A percentile compares a stretch with the other conserved stretches of the same genome.
Evolutionary conservation across 2,797 vertebrate species (phyloP).

Genomic region (Mormyrops attenuatus): DNA sequence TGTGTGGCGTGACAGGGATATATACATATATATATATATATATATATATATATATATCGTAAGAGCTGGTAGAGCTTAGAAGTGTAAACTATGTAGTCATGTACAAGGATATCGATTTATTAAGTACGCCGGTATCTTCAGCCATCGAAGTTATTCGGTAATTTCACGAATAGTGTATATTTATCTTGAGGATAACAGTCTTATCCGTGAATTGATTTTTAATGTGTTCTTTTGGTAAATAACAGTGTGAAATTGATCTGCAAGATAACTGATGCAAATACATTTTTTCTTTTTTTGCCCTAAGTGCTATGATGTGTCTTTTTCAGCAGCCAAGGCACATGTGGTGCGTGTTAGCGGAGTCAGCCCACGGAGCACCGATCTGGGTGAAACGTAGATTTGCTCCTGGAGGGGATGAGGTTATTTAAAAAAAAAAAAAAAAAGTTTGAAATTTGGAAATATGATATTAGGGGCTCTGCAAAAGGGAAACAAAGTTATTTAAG

Average conservation of each 20-base stretch:
- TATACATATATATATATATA: too few species aligned
- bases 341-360: constrained; percentile 60
- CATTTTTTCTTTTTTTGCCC: not conserved
- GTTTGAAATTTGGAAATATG: constrained; percentile 63
- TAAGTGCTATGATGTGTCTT: constrained; percentile 32
- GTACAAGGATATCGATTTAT: not conserved
- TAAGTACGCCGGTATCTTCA: not conserved
- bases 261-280: constrained; percentile 45
- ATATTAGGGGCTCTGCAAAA: constrained; percentile 55
- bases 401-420: constrained; percentile 61
- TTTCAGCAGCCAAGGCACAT: constrained; percentile 47
- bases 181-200: constrained; percentile 20
- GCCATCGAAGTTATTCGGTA: not conserved
- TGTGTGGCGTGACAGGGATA: not conserved
- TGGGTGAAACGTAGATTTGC: constrained; percentile 54
- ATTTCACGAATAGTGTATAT: constrained; percentile 16
- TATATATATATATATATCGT: too few species aligned
- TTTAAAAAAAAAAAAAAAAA: constrained; percentile 50
- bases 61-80: not conserved
- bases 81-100: not conserved
- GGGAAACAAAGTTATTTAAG: constrained; percentile 66
- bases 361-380: constrained; percentile 42
- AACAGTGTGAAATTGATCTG: constrained; percentile 56
- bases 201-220: constrained; percentile 37
- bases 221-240: constrained; percentile 61